These are phyloP conservation scores for Acropora tenuis DNA, from an alignment of 64 coral and sea anemone species.

Conservation along the genomic window DNA sequence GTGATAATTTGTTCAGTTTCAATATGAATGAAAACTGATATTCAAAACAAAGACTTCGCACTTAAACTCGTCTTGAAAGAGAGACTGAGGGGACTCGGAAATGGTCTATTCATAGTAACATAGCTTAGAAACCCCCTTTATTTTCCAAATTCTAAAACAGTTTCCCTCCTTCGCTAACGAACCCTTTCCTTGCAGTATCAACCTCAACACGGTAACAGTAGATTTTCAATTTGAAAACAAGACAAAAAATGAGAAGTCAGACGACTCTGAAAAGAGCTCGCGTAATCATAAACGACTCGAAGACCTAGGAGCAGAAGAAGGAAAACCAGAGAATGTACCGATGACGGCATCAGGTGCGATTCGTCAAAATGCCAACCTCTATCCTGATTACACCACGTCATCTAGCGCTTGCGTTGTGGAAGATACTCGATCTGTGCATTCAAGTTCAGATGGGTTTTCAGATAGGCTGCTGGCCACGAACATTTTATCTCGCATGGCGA, in stretches of 20 bases:
- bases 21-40: too few relatives aligned
- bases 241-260: not conserved
- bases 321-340: not conserved
- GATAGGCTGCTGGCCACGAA: conserved; percentile 61
- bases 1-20: too few relatives aligned
- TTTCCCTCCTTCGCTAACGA: not conserved
- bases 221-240: not conserved
- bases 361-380: not conserved
- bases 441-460: conserved; percentile 30
- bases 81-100: too few relatives aligned
- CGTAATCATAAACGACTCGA: not conserved
- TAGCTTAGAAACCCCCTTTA: too few relatives aligned
- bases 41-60: too few relatives aligned
- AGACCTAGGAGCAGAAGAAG: not conserved
- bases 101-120: too few relatives aligned
- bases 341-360: not conserved
- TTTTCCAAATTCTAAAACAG: too few relatives aligned
- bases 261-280: not conserved
- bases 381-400: conserved; percentile 26
- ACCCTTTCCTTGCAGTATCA: not conserved
- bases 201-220: conserved; percentile 35
- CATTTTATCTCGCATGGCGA: conserved; percentile 93
- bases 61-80: too few relatives aligned
- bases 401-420: conserved; percentile 25
- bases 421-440: conserved; percentile 37